Evolutionary conservation across 2,113 vertebrate genomes (phyloP), one percentile per base, ranked within the genome.

Genomic region (Cebus imitator): DNA sequence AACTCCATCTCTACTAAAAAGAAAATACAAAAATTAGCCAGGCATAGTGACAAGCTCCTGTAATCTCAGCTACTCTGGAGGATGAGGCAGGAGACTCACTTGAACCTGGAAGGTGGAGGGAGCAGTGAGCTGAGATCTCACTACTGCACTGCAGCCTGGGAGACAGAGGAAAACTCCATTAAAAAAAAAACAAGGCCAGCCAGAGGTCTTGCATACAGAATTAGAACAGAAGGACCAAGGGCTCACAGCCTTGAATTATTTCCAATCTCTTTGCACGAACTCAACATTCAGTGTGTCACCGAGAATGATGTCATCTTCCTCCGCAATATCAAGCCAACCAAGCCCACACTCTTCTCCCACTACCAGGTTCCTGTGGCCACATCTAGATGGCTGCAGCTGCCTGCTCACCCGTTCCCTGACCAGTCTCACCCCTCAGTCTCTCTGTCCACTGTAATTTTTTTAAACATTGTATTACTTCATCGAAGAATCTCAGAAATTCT

Each of bases 301-400:
- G 37, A 58, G 58, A 73, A 37, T 57, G 16, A 25, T 6, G 0
- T 0, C 2, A 17, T 48, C 5, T 13, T 43, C 82, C 82, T 72
- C 72, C 0, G 4, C 37, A 10, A 0, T 4, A 13, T 8, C 35
- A 18, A 1, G 32, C 66, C 23, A 40, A n/a, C 66, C 18, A 20
- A 5, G 6, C 35, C 68, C 17, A 21, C 4, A 0, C 6, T 50
- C n/a, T 3, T 48, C 14, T 1, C 43, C 16, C 18, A 3, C 73
- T 7, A 13, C 78, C 40, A 27, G 70, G 55, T 23, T 35, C 68
- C 72, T 0, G 0, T 6, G 21, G 1, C 64, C 79, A 30, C 10
- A 21, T 48, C 16, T 21, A 0, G 9, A 20, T 23, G 14, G 21
- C 78, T 21, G 21, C 50, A 18, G 11, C 30, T 6, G 18, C 78